Conservation (phyloP, 2,797 vertebrate genomes). For the Dendrocincla tyrannina region DNA sequence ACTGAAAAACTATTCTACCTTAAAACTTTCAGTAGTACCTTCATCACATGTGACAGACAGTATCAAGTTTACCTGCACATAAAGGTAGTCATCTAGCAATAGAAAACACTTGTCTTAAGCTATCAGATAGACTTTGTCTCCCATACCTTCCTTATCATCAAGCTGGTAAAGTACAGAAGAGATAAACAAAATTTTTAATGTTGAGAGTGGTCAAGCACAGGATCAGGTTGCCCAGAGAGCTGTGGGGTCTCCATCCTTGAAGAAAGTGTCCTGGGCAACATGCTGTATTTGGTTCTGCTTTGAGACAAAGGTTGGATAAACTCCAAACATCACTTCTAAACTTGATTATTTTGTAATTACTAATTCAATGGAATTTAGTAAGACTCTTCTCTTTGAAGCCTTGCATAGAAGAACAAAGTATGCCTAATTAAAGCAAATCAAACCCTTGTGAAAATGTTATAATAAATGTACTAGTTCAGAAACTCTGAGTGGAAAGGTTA, state of each 20-base stretch:
- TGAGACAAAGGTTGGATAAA: not conserved
- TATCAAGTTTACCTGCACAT: not conserved
- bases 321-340: not conserved
- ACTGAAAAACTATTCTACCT: not conserved
- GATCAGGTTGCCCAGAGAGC: not conserved
- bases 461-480: not conserved
- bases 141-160: not conserved
- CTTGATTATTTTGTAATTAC: not conserved
- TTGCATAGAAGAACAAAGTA: not conserved
- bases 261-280: not conserved
- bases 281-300: not conserved
- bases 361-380: not conserved
- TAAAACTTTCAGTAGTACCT: not conserved
- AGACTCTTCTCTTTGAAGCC: not conserved
- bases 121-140: not conserved
- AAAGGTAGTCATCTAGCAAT: not conserved
- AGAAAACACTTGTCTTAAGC: not conserved
- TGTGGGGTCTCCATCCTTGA: not conserved
- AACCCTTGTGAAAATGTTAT: not conserved
- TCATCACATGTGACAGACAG: not conserved
- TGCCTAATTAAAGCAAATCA: not conserved
- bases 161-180: not conserved
- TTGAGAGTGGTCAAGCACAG: not conserved
- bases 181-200: not conserved
- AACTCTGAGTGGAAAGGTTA: not conserved